These are phyloP conservation scores for Hippopotamyrus pictus DNA, from an alignment of 2,797 vertebrate species.

Conservation along the genomic window DNA sequence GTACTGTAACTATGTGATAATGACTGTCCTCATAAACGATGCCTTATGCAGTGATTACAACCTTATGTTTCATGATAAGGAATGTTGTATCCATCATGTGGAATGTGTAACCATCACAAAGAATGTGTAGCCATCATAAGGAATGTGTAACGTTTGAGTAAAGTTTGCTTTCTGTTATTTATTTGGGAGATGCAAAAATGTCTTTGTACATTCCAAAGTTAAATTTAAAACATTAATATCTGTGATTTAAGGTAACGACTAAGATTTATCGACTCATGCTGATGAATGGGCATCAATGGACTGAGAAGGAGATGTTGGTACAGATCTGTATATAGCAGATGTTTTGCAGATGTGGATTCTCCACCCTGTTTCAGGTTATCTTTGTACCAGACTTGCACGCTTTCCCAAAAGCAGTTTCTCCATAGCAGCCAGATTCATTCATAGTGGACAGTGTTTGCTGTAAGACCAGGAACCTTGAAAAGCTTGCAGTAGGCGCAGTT, in stretches of 20 bases:
- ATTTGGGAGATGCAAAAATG: neutral
- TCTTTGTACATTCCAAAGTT: neutral
- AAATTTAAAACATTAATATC: neutral
- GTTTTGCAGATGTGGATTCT: neutral
- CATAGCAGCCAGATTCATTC: neutral
- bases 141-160: neutral
- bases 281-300: neutral
- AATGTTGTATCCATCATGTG: neutral
- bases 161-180: neutral
- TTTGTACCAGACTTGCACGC: neutral
- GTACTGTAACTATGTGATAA: neutral
- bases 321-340: neutral
- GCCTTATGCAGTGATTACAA: neutral
- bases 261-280: neutral
- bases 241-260: neutral
- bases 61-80: neutral
- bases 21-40: neutral
- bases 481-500: neutral
- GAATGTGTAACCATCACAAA: neutral
- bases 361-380: neutral
- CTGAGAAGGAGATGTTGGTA: neutral
- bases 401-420: neutral
- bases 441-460: neutral
- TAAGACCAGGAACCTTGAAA: neutral
- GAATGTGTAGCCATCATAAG: neutral